Base-by-base conservation (phyloP, 23 tunicate genomes). In the Halocynthia aurantium region DNA sequence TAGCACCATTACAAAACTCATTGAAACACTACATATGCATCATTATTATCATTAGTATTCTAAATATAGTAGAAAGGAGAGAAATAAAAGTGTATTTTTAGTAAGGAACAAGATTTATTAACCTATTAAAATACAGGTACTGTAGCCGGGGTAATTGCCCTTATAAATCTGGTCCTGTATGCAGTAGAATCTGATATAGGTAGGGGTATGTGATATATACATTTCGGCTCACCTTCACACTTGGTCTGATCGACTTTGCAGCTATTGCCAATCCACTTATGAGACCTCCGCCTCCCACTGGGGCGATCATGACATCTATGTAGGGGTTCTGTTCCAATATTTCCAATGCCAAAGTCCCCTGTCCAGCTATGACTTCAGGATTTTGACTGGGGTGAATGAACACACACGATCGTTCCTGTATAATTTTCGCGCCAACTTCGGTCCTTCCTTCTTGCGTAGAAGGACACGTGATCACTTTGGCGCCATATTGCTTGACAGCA, bases 231-330 rank as follows among this genome's bases (percentile, higher is more conserved):
- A 91, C 62, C 56, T 90, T 96, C 7, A 89, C 81, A 18, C 81
- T 67, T 17, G 99, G 96, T 57, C 87, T 85, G 7, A 85, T 55
- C 5, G 73, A 62, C 68, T 86, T 89, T 8, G 87, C 87, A n/a
- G 96, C 96, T 8, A 82, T 85, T 21, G 96, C 89, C 9, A 94
- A 86, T 5, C 98, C 98, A 71, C 88, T 81, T 53, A 93, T 93
- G 84, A 93, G 69, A 8, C 98, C 94, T 8, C 98, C 98, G 6
- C 98, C 98, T 0, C 98, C 98, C 61, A 93, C 98, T 22, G 98
- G 81, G 7, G 82, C 94, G 54, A 93, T 66, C 50, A 93, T 87
- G 51, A 80, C 87, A 56, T 93, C 98, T 51, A 88, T 40, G 57
- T 93, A 69, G 8, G 98, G 89, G 54, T 84, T 84, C 56, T 93